Percentiles rank a stretch among this genome's conserved stretches.
Evolutionary conservation across 2,797 vertebrate genomes (phyloP).

Genomic region (Crocidura indochinensis): DNA sequence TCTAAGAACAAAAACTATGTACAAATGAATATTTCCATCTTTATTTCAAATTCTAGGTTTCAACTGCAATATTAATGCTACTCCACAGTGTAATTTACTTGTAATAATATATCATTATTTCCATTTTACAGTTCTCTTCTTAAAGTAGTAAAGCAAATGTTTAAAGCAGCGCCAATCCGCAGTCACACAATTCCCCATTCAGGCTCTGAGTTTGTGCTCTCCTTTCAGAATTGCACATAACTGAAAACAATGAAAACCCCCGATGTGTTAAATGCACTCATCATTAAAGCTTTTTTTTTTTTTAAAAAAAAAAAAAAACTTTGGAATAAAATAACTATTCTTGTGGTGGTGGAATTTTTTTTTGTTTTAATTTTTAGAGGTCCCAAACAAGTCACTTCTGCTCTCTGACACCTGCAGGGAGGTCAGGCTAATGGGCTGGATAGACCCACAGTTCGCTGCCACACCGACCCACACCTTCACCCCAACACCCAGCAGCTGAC

Average conservation of each 20-base stretch:
- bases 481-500: no score
- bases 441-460: slow-evolving; percentile 80
- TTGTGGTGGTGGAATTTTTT: slow-evolving; percentile 78
- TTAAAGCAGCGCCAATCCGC: slow-evolving; percentile 89
- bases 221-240: slow-evolving; percentile 88
- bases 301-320: slow-evolving; percentile 68
- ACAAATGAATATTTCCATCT: slow-evolving; percentile 92
- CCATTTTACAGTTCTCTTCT: slow-evolving; percentile 91
- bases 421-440: slow-evolving; percentile 74
- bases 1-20: slow-evolving; percentile 90
- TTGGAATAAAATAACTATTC: slow-evolving; percentile 85
- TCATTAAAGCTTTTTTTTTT: slow-evolving; percentile 89
- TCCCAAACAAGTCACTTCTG: slow-evolving; percentile 85
- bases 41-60: slow-evolving; percentile 92
- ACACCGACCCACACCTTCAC: slow-evolving; percentile 18
- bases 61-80: slow-evolving; percentile 91
- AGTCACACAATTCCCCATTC: slow-evolving; percentile 89
- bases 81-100: slow-evolving; percentile 92
- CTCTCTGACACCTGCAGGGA: slow-evolving; percentile 87
- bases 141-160: slow-evolving; percentile 91
- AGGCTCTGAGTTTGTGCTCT: slow-evolving; percentile 87
- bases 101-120: slow-evolving; percentile 93
- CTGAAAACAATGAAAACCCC: slow-evolving; percentile 90
- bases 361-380: slow-evolving; percentile 84
- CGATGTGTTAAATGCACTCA: slow-evolving; percentile 87